phyloP scores from a whole-genome alignment of 2,797 vertebrate genomes.

The Acipenser oxyrinchus region DNA sequence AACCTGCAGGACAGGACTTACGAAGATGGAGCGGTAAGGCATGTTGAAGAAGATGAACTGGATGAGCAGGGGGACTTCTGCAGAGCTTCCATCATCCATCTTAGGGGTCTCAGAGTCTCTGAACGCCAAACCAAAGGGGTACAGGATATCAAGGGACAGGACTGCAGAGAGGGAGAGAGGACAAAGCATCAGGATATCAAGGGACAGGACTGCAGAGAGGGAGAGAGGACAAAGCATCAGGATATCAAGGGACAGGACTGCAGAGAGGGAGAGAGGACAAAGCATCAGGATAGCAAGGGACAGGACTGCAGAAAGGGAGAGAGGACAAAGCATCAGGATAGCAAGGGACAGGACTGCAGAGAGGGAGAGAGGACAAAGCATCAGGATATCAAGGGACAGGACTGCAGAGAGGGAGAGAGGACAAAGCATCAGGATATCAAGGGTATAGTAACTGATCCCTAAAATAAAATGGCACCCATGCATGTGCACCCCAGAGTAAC shows the following conservation, averaged over 20 bases:
- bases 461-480: too few relatives aligned
- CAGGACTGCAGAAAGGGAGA: too few relatives aligned
- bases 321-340: too few relatives aligned
- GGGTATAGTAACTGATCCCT: too few relatives aligned
- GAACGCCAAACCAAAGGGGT: slow-evolving; percentile 81
- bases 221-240: background rate
- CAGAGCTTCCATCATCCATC: slow-evolving; percentile 93
- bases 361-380: too few relatives aligned
- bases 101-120: slow-evolving; percentile 89
- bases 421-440: too few relatives aligned
- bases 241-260: background rate
- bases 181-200: background rate
- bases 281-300: too few relatives aligned
- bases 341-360: too few relatives aligned
- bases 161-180: slow-evolving; percentile 48
- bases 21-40: slow-evolving; percentile 82
- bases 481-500: background rate
- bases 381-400: too few relatives aligned
- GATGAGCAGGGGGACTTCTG: slow-evolving; percentile 74
- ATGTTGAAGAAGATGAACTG: slow-evolving; percentile 80
- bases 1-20: slow-evolving; percentile 51
- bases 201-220: slow-evolving; percentile 7
- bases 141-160: slow-evolving; percentile 69
- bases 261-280: background rate
- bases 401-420: too few relatives aligned